A percentile compares a stretch with the other conserved stretches of the same genome.
Conservation (phyloP, 2,113 vertebrate genomes). For the Chionis minor region DNA sequence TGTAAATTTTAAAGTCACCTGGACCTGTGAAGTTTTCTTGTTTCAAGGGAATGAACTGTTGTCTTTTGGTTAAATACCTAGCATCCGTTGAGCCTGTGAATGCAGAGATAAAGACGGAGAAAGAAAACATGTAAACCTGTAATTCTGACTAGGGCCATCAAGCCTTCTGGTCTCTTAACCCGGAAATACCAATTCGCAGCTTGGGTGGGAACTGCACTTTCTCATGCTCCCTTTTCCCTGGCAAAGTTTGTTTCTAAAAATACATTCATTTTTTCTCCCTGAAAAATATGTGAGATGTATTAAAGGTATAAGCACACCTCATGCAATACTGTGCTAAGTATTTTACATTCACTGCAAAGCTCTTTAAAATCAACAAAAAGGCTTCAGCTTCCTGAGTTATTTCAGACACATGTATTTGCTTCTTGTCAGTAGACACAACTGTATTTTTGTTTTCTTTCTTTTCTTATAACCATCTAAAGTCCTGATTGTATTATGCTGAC, state of each 20-base stretch:
- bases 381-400: neutral
- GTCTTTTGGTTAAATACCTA: neutral
- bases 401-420: neutral
- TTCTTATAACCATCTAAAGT: neutral
- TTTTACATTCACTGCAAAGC: neutral
- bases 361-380: neutral
- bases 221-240: conserved; percentile 26
- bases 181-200: conserved; percentile 13
- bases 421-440: too few relatives aligned
- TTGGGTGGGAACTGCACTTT: conserved; percentile 23
- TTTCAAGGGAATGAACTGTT: neutral
- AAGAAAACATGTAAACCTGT: neutral
- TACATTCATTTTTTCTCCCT: neutral
- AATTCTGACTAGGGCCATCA: neutral
- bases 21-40: neutral
- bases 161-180: neutral
- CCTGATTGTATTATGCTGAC: neutral
- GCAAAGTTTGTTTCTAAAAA: conserved; percentile 20
- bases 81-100: neutral
- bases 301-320: neutral
- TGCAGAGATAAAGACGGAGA: neutral
- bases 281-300: neutral
- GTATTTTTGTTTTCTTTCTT: neutral
- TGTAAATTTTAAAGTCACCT: neutral
- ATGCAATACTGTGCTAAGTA: neutral